Percentiles rank a stretch among this genome's conserved stretches.
Conservation (phyloP, 2,797 vertebrate species). For the Dipus sagitta region DNA sequence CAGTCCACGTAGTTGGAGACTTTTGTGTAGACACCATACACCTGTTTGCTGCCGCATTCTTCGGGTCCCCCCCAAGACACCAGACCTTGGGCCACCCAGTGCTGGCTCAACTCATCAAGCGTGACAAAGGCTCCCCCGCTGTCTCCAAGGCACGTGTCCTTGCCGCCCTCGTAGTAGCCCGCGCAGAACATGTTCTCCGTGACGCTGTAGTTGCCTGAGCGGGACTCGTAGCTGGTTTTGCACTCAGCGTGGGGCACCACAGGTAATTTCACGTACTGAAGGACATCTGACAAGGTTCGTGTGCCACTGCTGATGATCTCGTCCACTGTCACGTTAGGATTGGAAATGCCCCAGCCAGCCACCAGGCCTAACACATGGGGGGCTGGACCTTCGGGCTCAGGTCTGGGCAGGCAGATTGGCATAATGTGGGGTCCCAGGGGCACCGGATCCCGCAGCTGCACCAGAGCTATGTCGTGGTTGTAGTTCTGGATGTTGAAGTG, state of each 20-base stretch:
- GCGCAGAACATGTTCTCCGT: slow-evolving; percentile 98
- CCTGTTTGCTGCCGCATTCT: slow-evolving; percentile 95
- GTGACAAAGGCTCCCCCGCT: slow-evolving; percentile 96
- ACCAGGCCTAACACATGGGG: slow-evolving; percentile 94
- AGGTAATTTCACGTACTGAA: slow-evolving; percentile 96
- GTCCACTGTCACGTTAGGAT: slow-evolving; percentile 90
- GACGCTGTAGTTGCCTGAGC: slow-evolving; percentile 95
- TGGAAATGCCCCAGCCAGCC: slow-evolving; percentile 97
- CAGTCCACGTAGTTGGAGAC: slow-evolving; percentile 94
- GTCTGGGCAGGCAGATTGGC: slow-evolving; percentile 93
- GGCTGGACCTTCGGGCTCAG: slow-evolving; percentile 84
- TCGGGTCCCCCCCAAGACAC: slow-evolving; percentile 98
- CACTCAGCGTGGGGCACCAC: slow-evolving; percentile 95
- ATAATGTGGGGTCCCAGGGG: slow-evolving; percentile 88
- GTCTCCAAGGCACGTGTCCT: slow-evolving; percentile 97
- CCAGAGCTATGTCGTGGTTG: slow-evolving; percentile 96
- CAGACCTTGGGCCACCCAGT: slow-evolving; percentile 95
- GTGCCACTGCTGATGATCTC: slow-evolving; percentile 88
- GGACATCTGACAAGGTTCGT: slow-evolving; percentile 90
- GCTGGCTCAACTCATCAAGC: slow-evolving; percentile 88
- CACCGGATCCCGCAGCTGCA: slow-evolving; percentile 91
- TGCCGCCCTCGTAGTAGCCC: slow-evolving; percentile 94
- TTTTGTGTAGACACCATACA: slow-evolving; percentile 97
- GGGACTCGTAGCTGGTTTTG: slow-evolving; percentile 93
- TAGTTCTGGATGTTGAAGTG: slow-evolving; percentile 95